A percentile compares a stretch with the other conserved stretches of the same genome.
Evolutionary conservation across 2,888 invertebrate species (phyloP).

Genomic region (Tenodera sinensis): DNA sequence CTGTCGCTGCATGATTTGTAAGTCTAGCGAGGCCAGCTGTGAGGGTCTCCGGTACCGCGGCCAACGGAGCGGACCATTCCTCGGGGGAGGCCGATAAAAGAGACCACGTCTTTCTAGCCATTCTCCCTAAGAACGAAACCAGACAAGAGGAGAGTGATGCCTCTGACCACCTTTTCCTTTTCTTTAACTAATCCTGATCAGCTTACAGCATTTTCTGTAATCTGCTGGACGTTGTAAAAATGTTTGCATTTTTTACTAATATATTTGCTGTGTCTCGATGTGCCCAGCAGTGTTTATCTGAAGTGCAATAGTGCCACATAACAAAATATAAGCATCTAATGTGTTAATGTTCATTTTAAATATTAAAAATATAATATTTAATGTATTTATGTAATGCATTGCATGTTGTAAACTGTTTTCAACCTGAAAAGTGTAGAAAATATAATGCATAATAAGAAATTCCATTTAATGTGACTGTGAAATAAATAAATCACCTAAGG

Average conservation of each 20-base stretch:
- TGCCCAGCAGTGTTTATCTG: no score
- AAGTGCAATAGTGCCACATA: no score
- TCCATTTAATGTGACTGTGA: no score
- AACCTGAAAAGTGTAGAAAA: no score
- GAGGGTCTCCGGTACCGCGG: conserved; percentile 58
- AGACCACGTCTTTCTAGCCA: not conserved
- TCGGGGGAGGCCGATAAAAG: conserved; percentile 11
- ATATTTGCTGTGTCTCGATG: no score
- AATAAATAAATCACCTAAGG: no score
- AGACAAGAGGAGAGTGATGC: not conserved
- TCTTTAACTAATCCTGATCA: not conserved
- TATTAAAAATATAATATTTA: no score
- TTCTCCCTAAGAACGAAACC: not conserved
- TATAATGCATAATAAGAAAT: no score
- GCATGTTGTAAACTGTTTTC: no score
- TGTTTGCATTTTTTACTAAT: not conserved
- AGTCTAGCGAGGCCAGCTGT: conserved; percentile 66
- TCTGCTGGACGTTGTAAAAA: not conserved
- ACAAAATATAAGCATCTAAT: no score
- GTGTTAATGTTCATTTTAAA: no score
- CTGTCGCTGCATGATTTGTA: conserved; percentile 71
- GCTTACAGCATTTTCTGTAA: not conserved
- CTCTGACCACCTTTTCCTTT: not conserved
- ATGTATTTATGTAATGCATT: no score
- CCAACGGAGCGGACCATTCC: conserved; percentile 40